These are phyloP conservation scores for Sthenelais limicola DNA, from an alignment of 2,888 invertebrate species.

Conservation along the genomic window DNA sequence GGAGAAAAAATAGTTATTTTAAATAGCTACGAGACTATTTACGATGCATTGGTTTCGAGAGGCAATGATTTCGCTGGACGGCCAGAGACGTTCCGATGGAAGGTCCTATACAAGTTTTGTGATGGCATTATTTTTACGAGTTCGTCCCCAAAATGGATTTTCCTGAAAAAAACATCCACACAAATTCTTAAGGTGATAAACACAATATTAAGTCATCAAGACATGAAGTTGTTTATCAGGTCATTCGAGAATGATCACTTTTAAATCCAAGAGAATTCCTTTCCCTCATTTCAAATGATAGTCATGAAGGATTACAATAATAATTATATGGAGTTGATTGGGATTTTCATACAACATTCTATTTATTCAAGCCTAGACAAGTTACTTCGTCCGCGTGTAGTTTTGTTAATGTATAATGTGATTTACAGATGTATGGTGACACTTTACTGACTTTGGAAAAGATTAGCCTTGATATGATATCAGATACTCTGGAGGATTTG, in stretches of 20 bases:
- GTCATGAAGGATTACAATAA: too few relatives aligned
- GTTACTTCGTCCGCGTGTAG: too few relatives aligned
- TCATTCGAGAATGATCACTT: too few relatives aligned
- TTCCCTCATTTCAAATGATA: too few relatives aligned
- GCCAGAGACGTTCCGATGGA: constrained; percentile 46
- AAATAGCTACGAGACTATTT: constrained; percentile 57
- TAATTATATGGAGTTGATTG: too few relatives aligned
- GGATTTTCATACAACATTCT: too few relatives aligned
- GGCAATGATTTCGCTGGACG: constrained; percentile 62
- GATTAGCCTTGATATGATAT: neutral
- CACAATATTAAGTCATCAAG: too few relatives aligned
- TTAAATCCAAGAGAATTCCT: neutral
- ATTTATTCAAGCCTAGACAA: too few relatives aligned
- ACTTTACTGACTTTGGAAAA: neutral
- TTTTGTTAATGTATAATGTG: too few relatives aligned
- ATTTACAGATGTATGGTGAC: constrained; percentile 7
- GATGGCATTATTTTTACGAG: neutral
- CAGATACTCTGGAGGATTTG: neutral
- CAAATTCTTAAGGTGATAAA: constrained; percentile 11
- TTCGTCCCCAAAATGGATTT: neutral
- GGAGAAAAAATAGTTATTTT: constrained; percentile 56
- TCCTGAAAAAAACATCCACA: neutral
- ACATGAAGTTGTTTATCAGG: too few relatives aligned
- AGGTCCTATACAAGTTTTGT: neutral
- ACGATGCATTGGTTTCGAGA: constrained; percentile 59